phyloP scores from a whole-genome alignment of 2,888 invertebrate species.

The Atethmia centrago region DNA sequence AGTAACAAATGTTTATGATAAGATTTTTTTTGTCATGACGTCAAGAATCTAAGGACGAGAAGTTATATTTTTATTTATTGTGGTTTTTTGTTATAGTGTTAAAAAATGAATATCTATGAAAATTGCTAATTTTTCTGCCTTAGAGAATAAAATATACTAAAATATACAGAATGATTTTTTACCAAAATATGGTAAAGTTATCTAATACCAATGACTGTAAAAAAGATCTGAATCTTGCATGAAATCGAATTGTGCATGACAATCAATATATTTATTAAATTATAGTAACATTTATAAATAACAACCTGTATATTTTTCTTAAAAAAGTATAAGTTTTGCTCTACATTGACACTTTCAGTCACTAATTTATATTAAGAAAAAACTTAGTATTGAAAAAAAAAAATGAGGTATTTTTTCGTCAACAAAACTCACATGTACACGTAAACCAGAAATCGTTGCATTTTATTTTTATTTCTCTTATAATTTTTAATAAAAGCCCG shows the following conservation, averaged over 20 bases:
- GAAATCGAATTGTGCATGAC: conserved; percentile 42
- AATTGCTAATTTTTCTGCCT: conserved; percentile 5
- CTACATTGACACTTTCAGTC: neutral
- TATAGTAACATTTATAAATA: conserved; percentile 10
- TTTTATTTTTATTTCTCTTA: conserved; percentile 62
- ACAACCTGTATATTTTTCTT: conserved; percentile 31
- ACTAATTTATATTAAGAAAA: neutral
- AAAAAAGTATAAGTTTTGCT: no score
- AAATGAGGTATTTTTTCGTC: neutral
- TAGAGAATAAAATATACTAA: neutral
- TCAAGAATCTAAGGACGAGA: neutral
- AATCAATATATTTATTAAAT: conserved; percentile 26
- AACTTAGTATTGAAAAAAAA: neutral
- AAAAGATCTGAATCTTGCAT: conserved; percentile 52
- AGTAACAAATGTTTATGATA: neutral
- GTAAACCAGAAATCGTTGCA: conserved; percentile 54
- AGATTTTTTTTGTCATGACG: neutral
- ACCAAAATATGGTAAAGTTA: neutral
- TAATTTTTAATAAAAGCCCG: conserved; percentile 64
- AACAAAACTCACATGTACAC: conserved; percentile 1
- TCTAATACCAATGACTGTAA: conserved; percentile 39
- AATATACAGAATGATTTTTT: conserved; percentile 29
- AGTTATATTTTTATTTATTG: conserved; percentile 32
- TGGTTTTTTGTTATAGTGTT: conserved; percentile 32
- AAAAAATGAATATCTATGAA: conserved; percentile 21